Evolutionary conservation across 2,113 vertebrate genomes (phyloP).

Genomic region (Tonatia bakeri): DNA sequence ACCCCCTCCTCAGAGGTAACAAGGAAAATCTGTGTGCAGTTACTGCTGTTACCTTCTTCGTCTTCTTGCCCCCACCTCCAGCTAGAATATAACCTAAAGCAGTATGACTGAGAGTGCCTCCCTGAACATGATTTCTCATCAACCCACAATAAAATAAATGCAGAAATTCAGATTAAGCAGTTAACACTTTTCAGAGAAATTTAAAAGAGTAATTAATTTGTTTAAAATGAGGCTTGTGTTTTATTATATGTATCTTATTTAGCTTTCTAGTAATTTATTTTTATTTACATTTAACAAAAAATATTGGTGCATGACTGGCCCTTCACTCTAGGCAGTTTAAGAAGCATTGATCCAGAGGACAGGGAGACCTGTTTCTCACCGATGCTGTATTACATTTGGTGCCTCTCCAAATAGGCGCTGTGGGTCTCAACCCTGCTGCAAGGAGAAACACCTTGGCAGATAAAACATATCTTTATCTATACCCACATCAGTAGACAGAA

Average conservation of each 20-base stretch:
- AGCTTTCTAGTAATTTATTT: slow-evolving; percentile 18
- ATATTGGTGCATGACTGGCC: background rate
- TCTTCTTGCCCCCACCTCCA: background rate
- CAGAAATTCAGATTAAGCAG: background rate
- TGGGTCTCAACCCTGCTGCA: background rate
- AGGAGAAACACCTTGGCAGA: background rate
- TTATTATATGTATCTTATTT: background rate
- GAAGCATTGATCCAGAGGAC: background rate
- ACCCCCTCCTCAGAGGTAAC: background rate
- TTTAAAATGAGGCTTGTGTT: background rate
- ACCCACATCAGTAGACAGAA: background rate
- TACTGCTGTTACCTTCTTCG: background rate
- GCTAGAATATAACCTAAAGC: background rate
- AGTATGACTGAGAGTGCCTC: background rate
- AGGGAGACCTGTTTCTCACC: background rate
- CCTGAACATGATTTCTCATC: background rate
- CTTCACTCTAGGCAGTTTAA: background rate
- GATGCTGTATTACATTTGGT: background rate
- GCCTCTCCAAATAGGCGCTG: background rate
- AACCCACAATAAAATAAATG: background rate
- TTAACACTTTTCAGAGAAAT: background rate
- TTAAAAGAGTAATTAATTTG: background rate
- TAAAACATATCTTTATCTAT: background rate
- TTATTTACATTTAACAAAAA: slow-evolving; percentile 5
- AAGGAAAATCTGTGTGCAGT: background rate